Percentiles rank a stretch among this genome's conserved stretches.
These are phyloP conservation scores for Tipula helvola DNA, from an alignment of 2,888 invertebrate species.

Conservation along the genomic window DNA sequence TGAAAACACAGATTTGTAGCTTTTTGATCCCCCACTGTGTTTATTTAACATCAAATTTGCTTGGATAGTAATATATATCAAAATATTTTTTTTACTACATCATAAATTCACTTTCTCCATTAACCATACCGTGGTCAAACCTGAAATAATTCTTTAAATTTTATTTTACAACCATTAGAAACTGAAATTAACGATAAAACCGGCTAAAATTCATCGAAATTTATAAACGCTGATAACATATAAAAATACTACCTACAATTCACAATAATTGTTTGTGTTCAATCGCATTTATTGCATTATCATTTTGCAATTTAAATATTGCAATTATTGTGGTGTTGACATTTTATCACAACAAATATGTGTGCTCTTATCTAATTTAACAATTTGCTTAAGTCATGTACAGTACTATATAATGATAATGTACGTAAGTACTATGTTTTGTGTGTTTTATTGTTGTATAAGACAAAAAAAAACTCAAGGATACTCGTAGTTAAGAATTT, in stretches of 20 bases:
- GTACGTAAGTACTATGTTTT: no score
- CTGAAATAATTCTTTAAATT: neutral
- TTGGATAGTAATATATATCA: no score
- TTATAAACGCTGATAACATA: neutral
- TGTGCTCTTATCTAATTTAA: neutral
- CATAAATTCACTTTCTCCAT: neutral
- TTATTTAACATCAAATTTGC: no score
- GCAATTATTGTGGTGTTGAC: neutral
- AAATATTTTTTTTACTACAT: no score
- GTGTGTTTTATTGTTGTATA: no score
- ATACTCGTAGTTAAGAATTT: neutral
- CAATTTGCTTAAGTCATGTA: neutral
- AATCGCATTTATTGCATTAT: neutral
- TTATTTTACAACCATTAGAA: neutral
- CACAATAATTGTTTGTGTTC: neutral
- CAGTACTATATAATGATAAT: neutral
- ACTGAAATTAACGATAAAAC: neutral
- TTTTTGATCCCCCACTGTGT: no score
- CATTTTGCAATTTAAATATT: neutral
- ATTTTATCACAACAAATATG: neutral
- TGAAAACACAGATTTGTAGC: no score
- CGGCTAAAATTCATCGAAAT: neutral
- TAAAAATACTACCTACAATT: neutral
- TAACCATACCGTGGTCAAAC: neutral
- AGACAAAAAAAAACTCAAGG: no score